A percentile compares a stretch with the other conserved stretches of the same genome.
Conservation (phyloP, 2,797 vertebrate species). For the Austrolebias charrua region DNA sequence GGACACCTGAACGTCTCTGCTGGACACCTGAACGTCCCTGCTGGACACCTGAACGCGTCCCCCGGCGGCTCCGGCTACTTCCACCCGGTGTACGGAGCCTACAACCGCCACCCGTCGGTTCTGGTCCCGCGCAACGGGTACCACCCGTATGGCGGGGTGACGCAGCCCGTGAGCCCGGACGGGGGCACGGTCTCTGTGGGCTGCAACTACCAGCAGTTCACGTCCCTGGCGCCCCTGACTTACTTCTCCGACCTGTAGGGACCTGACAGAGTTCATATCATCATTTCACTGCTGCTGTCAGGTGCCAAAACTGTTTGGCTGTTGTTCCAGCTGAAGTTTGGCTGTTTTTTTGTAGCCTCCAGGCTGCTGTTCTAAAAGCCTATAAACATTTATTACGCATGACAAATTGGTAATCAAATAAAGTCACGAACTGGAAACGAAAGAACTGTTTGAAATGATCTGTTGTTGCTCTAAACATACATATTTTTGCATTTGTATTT, state of each 20-base stretch:
- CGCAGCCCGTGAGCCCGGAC: slow-evolving; percentile 68
- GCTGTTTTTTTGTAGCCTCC: neutral
- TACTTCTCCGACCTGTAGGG: slow-evolving; percentile 45
- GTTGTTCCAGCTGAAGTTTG: neutral
- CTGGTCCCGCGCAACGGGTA: slow-evolving; percentile 66
- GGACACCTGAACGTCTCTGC: too few relatives aligned
- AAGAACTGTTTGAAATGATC: too few relatives aligned
- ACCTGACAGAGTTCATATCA: slow-evolving; percentile 2
- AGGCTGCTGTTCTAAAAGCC: neutral
- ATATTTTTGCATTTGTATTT: too few relatives aligned
- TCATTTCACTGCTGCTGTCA: slow-evolving; percentile 41
- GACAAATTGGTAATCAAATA: too few relatives aligned
- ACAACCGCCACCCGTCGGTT: slow-evolving; percentile 55
- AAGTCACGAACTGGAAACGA: too few relatives aligned
- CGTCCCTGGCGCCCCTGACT: slow-evolving; percentile 23
- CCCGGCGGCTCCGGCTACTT: slow-evolving; percentile 57
- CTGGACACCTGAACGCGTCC: slow-evolving; percentile 17
- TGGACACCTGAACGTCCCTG: too few relatives aligned
- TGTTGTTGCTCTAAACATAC: too few relatives aligned
- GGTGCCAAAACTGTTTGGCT: neutral
- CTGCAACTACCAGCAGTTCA: slow-evolving; percentile 57
- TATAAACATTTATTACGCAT: neutral
- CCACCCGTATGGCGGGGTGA: slow-evolving; percentile 56
- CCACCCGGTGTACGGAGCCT: slow-evolving; percentile 61
- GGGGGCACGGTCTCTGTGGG: slow-evolving; percentile 45